phyloP scores from a whole-genome alignment of 2,113 vertebrate species.

The Crotophaga sulcirostris region DNA sequence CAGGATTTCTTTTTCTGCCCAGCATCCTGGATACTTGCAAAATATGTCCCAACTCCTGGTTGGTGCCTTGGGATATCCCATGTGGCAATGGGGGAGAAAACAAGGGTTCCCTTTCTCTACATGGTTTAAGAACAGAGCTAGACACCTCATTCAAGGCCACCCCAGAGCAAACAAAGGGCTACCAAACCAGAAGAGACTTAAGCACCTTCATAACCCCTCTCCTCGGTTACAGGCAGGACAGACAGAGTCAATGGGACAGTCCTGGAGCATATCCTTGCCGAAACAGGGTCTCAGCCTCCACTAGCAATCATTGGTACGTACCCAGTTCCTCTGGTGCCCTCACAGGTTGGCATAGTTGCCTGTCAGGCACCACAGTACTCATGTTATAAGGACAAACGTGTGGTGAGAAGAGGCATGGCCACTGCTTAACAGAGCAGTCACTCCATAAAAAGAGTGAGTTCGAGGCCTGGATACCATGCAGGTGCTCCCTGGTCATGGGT shows the following conservation, averaged over 20 bases:
- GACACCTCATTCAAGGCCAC: neutral
- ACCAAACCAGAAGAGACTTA: neutral
- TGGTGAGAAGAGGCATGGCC: neutral
- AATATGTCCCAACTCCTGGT: neutral
- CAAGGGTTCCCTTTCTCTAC: neutral
- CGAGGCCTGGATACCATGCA: neutral
- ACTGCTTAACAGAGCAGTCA: neutral
- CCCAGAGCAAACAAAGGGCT: neutral
- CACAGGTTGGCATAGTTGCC: neutral
- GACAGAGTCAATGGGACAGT: neutral
- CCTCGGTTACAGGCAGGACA: neutral
- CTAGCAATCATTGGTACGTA: neutral
- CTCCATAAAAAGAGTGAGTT: accelerated
- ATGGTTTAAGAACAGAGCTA: neutral
- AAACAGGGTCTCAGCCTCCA: neutral
- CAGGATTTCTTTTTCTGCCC: neutral
- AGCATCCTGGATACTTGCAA: neutral
- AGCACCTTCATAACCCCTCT: neutral
- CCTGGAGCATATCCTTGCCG: neutral
- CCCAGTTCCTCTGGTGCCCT: neutral
- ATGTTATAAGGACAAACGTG: accelerated
- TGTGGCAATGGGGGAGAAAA: neutral
- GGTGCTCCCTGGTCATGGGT: neutral
- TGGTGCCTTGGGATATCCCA: neutral
- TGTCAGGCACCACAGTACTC: accelerated